Evolutionary conservation across 2,113 vertebrate species (phyloP).

Genomic region (Tricholaema leucomelas): DNA sequence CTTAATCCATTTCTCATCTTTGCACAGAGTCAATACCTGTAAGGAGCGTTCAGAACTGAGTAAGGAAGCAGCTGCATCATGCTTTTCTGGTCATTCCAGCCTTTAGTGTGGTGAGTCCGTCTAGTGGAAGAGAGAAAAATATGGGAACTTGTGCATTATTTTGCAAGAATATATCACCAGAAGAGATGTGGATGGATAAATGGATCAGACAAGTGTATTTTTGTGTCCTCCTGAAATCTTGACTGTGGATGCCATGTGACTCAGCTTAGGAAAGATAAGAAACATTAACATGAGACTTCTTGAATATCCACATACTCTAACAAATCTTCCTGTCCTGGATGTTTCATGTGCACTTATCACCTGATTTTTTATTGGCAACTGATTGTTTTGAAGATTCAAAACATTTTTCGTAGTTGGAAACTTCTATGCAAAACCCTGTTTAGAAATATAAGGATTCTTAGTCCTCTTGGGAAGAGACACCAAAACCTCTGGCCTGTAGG

Average conservation of each 20-base stretch:
- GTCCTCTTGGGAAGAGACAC: not conserved
- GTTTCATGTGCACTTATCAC: not conserved
- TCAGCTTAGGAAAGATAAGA: not conserved
- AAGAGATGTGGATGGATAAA: not conserved
- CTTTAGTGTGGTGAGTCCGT: not conserved
- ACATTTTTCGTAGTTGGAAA: not conserved
- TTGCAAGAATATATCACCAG: not conserved
- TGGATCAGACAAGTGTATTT: not conserved
- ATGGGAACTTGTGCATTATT: not conserved
- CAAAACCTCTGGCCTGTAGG: not conserved
- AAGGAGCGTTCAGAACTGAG: not conserved
- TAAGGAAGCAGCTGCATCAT: not conserved
- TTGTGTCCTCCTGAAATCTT: not conserved
- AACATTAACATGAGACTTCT: not conserved
- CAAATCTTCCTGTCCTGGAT: not conserved
- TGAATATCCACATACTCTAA: not conserved
- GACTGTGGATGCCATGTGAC: not conserved
- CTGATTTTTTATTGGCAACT: not conserved
- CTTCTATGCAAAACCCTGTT: not conserved
- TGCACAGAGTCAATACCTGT: not conserved
- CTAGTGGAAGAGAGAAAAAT: not conserved
- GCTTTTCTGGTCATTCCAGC: not conserved
- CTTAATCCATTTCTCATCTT: not conserved
- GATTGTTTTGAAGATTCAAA: not conserved
- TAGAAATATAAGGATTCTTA: not conserved